phyloP scores from a whole-genome alignment of 2,797 vertebrate genomes.

The Leuciscus waleckii region DNA sequence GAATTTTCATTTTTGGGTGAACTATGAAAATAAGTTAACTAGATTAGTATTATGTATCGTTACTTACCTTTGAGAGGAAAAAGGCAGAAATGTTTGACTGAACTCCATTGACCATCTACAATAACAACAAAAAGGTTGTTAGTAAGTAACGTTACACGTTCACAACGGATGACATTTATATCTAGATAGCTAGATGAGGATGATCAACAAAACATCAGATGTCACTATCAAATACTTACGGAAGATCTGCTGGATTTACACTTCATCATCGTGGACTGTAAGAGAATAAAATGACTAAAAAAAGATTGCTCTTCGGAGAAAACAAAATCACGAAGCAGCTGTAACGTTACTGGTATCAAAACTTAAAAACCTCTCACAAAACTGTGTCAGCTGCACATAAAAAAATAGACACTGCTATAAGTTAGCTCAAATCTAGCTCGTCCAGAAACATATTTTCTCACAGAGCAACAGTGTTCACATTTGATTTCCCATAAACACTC shows the following conservation, averaged over 20 bases:
- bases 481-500: neutral
- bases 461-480: neutral
- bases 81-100: conserved; percentile 74
- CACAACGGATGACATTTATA: neutral
- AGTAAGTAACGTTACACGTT: neutral
- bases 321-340: neutral
- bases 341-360: neutral
- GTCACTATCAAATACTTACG: conserved; percentile 22
- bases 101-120: conserved; percentile 65
- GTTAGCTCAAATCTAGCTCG: neutral
- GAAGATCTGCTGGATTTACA: conserved; percentile 45
- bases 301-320: neutral
- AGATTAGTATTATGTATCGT: neutral
- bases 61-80: conserved; percentile 70
- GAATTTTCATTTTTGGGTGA: neutral
- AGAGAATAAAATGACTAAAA: neutral
- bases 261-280: conserved; percentile 45
- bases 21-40: neutral
- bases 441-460: neutral
- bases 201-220: neutral
- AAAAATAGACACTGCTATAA: neutral
- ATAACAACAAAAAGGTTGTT: conserved; percentile 18
- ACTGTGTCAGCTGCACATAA: neutral
- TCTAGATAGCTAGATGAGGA: neutral
- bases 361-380: neutral